Base-by-base conservation (phyloP, 1,140 invertebrate species). In the Drosophila santomea region DNA sequence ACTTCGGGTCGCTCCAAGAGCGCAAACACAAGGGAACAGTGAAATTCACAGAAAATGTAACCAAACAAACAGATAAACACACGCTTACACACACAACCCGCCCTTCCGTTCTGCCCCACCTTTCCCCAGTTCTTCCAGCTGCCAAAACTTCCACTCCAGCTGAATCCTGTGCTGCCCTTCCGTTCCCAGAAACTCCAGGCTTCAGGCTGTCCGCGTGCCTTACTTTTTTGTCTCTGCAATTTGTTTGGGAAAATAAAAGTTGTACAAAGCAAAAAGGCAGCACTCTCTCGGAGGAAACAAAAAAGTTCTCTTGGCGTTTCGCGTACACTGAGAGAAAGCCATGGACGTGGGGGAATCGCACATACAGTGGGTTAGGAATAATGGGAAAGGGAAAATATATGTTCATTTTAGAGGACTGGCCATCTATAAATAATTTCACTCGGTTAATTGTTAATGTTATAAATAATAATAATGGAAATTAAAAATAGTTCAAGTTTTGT, bases 11-110 rank as follows among this genome's bases (percentile, higher is more conserved):
- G 17, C 36, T 41, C 38, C 6, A 28, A 17, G 17, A 58, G 71
- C 11, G 47, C 12, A 39, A 51, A 59, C 59, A 80, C 48, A 71
- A 47, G 32, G 32, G 32, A 54, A 39, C 44, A 39, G 38, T 43
- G 44, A 50, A 68, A 67, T 59, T 38, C 48, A 28, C 35, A 39
- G 32, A 61, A 68, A 89, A 89, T 74, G 73, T 80, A 89, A 74
- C 76, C 84, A 89, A 89, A 82, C 71, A 86, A 88, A 80, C 76
- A 89, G 69, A 84, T 74, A 84, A 89, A 82, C 83, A 80, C 69
- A 84, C 74, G 32, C 56, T 61, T 41, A 43, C 41, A 25, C 44
- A 35, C 64, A 58, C 47, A 48, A 2, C 23, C 23, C n/a, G 20
- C 59, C 73, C 36, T 11, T 0, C 68, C 36, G 17, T 17, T 17